Evolutionary conservation across 1,140 invertebrate species (phyloP).

Genomic region (Lamellibrachia luymesi): DNA sequence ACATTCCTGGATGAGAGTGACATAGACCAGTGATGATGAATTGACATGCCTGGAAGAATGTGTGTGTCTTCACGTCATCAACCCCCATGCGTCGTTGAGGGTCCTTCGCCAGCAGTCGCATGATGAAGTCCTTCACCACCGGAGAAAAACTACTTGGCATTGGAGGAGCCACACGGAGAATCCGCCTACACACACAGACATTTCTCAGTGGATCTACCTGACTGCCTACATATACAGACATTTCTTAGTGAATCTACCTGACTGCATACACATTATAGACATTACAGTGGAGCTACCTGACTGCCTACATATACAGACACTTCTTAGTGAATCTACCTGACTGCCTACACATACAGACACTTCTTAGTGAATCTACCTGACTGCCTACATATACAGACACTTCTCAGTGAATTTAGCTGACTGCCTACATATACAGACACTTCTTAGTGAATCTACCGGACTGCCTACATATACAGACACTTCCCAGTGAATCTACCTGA

Average conservation of each 20-base stretch:
- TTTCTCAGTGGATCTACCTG: background rate
- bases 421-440: too few relatives aligned
- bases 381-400: too few relatives aligned
- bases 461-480: too few relatives aligned
- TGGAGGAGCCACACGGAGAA: conserved; percentile 80
- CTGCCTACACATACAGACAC: too few relatives aligned
- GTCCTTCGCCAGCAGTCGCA: conserved; percentile 82
- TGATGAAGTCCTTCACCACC: conserved; percentile 68
- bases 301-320: too few relatives aligned
- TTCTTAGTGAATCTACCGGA: too few relatives aligned
- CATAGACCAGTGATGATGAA: background rate
- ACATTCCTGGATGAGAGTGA: background rate
- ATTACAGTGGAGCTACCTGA: background rate
- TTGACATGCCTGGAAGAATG: conserved; percentile 72
- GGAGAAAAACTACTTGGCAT: conserved; percentile 73
- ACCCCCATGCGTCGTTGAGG: conserved; percentile 76
- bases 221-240: conserved; percentile 23
- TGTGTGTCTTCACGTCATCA: conserved; percentile 86
- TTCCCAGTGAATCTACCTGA: too few relatives aligned
- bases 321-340: too few relatives aligned
- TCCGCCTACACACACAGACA: conserved; percentile 62
- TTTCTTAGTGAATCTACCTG: too few relatives aligned
- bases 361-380: too few relatives aligned
- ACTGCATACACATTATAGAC: too few relatives aligned
- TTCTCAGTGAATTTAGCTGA: too few relatives aligned